Conservation (phyloP, 2,797 vertebrate species). For the Arnoldichthys spilopterus region DNA sequence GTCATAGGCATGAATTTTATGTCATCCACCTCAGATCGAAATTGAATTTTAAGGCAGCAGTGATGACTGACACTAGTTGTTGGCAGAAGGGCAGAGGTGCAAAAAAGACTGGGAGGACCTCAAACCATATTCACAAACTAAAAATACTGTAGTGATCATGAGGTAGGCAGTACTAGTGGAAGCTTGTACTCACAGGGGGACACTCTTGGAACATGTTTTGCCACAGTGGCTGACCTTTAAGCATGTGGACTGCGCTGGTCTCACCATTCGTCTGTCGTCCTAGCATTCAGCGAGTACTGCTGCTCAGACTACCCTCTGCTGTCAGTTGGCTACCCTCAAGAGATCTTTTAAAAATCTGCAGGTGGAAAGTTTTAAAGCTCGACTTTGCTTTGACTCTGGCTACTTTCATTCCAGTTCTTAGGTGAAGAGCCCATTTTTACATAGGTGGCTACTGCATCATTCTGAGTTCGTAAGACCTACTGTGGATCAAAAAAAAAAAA, state of each 20-base stretch:
- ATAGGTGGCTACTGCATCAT: constrained; percentile 18
- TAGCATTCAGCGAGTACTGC: not conserved
- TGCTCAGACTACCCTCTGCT: not conserved
- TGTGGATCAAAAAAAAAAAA: not conserved
- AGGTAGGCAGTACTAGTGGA: constrained; percentile 53
- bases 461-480: constrained; percentile 26
- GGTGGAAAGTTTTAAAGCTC: not conserved
- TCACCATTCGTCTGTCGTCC: not conserved
- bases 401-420: not conserved
- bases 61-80: constrained; percentile 33
- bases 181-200: constrained; percentile 35
- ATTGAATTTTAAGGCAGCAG: constrained; percentile 37
- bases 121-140: constrained; percentile 71
- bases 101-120: constrained; percentile 60
- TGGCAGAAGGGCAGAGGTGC: constrained; percentile 40
- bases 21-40: constrained; percentile 21
- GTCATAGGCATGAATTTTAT: not conserved
- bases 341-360: not conserved
- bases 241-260: constrained; percentile 12
- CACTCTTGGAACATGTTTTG: constrained; percentile 54
- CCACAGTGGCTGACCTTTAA: constrained; percentile 35
- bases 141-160: constrained; percentile 69
- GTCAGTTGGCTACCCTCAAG: not conserved
- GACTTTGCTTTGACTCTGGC: constrained; percentile 6
- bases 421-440: not conserved